Evolutionary conservation across 2,797 vertebrate genomes (phyloP), one percentile per base, ranked within the genome.

Genomic region (Orientallactaga sibirica): DNA sequence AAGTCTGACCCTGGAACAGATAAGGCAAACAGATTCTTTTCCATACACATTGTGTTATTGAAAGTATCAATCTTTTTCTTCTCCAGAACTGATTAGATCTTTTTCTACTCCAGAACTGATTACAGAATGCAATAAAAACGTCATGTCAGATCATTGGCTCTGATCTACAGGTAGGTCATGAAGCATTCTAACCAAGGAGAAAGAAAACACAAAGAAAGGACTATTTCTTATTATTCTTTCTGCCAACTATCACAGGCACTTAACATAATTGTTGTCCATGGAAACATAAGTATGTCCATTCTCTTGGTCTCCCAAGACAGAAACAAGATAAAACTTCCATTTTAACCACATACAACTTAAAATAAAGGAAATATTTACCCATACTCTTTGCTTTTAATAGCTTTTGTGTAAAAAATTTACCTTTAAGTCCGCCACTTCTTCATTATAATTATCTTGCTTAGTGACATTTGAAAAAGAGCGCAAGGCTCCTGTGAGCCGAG

Each of bases 381-480:
- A 61, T 43, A 92, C 67, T 25, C 71, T 86, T 70, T 29, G 25
- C 14, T 91, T 93, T 88, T 68, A 90, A 95, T 37, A 25, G 18
- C 76, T 88, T 96, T 96, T 62, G 96, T 81, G n/a, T 90, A 79
- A 96, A 91, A 92, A 94, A 95, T 86, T 80, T 98, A 99, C 99
- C 99, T 98, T 99, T 95, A 99, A 98, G 95, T 99, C 99, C 98
- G 96, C 98, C 71, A 98, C 97, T 96, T 99, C 98, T 78, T 98
- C 98, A 74, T 95, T 97, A 74, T 98, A 98, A 98, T 99, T 98
- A 79, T 99, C 99, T 97, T 99, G 98, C 97, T 98, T 99, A 98
- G 99, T 99, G 98, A 99, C 99, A 97, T 98, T 99, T 98, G 99
- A 99, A 98, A 99, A 99, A 92, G 99, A 99, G 95, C 99, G 99